Evolutionary conservation across 1,140 invertebrate species (phyloP).

Genomic region (Euglossa dilemma): DNA sequence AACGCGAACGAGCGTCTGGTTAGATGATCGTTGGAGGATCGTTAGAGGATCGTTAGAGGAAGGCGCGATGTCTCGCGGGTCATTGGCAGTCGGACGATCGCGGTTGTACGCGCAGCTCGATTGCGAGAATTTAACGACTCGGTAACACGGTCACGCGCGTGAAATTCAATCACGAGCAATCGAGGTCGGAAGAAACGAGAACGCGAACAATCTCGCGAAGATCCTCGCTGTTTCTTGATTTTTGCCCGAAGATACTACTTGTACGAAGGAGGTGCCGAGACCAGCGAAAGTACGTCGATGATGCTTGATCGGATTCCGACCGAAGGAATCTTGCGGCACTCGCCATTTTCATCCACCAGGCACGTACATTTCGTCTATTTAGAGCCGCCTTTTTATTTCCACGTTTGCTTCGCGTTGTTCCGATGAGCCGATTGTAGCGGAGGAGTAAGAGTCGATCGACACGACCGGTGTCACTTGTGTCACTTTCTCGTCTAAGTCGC

Average conservation of each 20-base stretch:
- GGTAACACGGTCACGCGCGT: conserved; percentile 40
- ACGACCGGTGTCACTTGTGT: too few relatives aligned
- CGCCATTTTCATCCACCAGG: too few relatives aligned
- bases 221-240: not conserved
- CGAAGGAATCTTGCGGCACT: too few relatives aligned
- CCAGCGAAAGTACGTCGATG: not conserved
- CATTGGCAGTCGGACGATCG: too few relatives aligned
- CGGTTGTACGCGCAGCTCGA: too few relatives aligned
- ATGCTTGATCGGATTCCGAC: not conserved
- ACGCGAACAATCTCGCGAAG: conserved; percentile 8
- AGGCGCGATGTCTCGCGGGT: too few relatives aligned
- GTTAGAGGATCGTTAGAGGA: not conserved
- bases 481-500: too few relatives aligned
- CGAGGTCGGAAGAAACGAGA: conserved; percentile 36
- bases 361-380: too few relatives aligned
- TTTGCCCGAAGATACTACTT: not conserved
- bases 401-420: too few relatives aligned
- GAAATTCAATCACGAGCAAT: conserved; percentile 49
- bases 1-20: not conserved
- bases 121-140: conserved; percentile 15
- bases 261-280: not conserved
- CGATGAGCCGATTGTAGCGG: not conserved
- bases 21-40: not conserved
- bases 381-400: too few relatives aligned
- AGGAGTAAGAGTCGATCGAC: too few relatives aligned